Evolutionary conservation across 1,140 invertebrate species (phyloP).

Genomic region (Drosophila kikkawai): DNA sequence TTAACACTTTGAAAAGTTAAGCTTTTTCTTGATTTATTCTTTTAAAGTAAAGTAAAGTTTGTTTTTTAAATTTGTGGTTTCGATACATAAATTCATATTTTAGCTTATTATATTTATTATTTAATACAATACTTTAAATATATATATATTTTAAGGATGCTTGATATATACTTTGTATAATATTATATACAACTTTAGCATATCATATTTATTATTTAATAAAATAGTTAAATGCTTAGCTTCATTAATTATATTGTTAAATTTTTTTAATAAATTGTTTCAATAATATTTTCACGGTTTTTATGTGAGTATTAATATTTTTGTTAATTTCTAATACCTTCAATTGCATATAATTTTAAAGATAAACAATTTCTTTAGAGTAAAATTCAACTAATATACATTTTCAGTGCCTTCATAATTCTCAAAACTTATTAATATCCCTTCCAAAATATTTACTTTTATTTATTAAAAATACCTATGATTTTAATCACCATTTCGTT

Average conservation of each 20-base stretch:
- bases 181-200: background rate
- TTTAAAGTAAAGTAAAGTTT: no score
- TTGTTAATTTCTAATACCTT: background rate
- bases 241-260: background rate
- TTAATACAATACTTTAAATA: background rate
- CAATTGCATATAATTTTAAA: background rate
- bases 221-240: background rate
- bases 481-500: background rate
- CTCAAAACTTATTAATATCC: background rate
- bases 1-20: background rate
- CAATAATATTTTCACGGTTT: background rate
- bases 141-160: no score
- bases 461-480: background rate
- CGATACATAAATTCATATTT: no score
- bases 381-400: background rate
- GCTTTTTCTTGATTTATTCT: background rate
- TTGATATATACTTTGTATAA: no score
- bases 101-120: background rate
- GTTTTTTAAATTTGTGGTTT: background rate
- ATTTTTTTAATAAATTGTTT: background rate
- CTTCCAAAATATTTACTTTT: background rate
- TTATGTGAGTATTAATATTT: background rate
- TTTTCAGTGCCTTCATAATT: no score
- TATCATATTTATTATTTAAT: background rate
- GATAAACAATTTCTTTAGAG: background rate